Evolutionary conservation across 2,888 invertebrate genomes (phyloP), one percentile per base, ranked within the genome.

Genomic region (Trachelus tabidus): DNA sequence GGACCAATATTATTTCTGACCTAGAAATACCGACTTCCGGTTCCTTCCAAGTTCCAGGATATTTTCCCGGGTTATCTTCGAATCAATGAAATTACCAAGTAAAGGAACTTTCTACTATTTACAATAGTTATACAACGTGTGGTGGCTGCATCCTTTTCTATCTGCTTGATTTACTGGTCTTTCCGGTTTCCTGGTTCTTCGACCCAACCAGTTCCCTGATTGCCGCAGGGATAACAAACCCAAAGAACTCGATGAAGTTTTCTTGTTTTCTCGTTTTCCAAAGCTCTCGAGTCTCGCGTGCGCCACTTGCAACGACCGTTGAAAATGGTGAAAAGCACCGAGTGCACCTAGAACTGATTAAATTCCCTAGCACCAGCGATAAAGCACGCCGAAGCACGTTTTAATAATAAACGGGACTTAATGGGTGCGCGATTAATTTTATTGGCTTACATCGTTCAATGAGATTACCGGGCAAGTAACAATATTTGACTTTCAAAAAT

Each of bases 391-490:
- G 77, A 75, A 78, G 79, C 82, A 83, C 81, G 81, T 82, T 82
- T 76, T 77, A 79, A 76, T 82, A 82, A 85, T 83, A 83, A 85
- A 82, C 80, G 81, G 71, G 78, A 75, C 77, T 77, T 80, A 77
- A 79, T 79, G 79, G 81, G 82, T 81, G 79, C 80, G 81, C 80
- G 81, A 81, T 73, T 81, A 77, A 80, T 81, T 85, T 85, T 83
- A 85, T 84, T 85, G 82, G 81, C 82, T 84, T 83, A 85, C 83
- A 23, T 56, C 23, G 23, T 23, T 56, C 15, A 56, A 56, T 23
- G 23, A 56, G 40, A 56, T 56, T 56, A 56, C 23, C 6, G 4
- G 0, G 40, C 40, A 56, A 56, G 9, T 56, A 9, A 56, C 40
- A 56, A 56, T 23, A 15, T 56, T 56, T 56, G 40, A 56, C 40